These are phyloP conservation scores for Drosophila aff. DNA, from an alignment of 1,140 invertebrate genomes.

Conservation along the genomic window DNA sequence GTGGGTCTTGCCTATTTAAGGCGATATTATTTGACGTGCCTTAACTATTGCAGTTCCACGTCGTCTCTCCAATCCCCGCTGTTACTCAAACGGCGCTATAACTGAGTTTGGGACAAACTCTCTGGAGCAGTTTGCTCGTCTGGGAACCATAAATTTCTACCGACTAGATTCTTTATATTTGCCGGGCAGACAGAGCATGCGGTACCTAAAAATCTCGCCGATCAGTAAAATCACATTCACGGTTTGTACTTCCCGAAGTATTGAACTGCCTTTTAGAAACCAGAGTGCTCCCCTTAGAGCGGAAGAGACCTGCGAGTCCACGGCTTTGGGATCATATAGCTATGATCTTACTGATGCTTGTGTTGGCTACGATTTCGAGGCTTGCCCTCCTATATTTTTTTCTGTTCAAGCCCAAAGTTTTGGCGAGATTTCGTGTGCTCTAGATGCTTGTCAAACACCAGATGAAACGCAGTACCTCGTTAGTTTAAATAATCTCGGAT, in stretches of 20 bases:
- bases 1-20: slow-evolving; percentile 36
- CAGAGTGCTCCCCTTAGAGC: slow-evolving; percentile 14
- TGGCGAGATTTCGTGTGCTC: slow-evolving; percentile 76
- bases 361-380: slow-evolving; percentile 85
- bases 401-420: slow-evolving; percentile 86
- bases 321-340: slow-evolving; percentile 62
- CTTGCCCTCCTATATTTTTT: slow-evolving; percentile 88
- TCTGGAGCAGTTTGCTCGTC: slow-evolving; percentile 86
- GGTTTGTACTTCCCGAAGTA: slow-evolving; percentile 87
- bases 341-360: slow-evolving; percentile 86
- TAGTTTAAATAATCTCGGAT: slow-evolving; percentile 88
- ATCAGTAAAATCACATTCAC: slow-evolving; percentile 84
- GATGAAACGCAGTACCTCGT: slow-evolving; percentile 88
- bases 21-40: too few relatives aligned
- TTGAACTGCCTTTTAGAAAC: slow-evolving; percentile 81
- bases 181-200: slow-evolving; percentile 85
- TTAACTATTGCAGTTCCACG: slow-evolving; percentile 86
- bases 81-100: slow-evolving; percentile 85
- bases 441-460: slow-evolving; percentile 87
- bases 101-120: slow-evolving; percentile 70
- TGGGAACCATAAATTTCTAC: slow-evolving; percentile 88
- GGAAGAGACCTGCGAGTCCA: slow-evolving; percentile 68
- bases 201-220: slow-evolving; percentile 86
- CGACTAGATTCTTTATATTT: slow-evolving; percentile 90
- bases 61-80: slow-evolving; percentile 88